Evolutionary conservation across 2,113 vertebrate species (phyloP).

Genomic region (Oreochromis niloticus): DNA sequence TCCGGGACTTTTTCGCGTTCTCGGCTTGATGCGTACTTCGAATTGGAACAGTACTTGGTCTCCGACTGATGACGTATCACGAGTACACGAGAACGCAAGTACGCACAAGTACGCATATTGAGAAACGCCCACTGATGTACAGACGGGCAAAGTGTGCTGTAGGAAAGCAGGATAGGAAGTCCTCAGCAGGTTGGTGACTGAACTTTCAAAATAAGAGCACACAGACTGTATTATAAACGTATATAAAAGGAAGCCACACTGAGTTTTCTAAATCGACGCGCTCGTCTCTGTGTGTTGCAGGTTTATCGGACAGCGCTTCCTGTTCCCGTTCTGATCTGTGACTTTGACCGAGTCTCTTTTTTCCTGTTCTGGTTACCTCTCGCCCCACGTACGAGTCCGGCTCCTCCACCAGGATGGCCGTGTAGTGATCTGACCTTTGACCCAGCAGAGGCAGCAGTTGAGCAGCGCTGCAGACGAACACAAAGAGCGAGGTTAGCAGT

Average conservation of each 20-base stretch:
- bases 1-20: too few relatives aligned
- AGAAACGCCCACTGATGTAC: neutral
- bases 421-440: conserved; percentile 50
- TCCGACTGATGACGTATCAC: too few relatives aligned
- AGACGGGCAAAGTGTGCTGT: neutral
- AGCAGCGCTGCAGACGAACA: conserved; percentile 13
- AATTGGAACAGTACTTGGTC: too few relatives aligned
- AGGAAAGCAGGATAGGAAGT: neutral
- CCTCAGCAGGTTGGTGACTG: neutral
- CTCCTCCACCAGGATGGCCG: conserved; percentile 48
- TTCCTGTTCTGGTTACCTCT: conserved; percentile 29
- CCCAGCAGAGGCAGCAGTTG: conserved; percentile 55
- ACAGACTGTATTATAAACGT: neutral
- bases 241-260: neutral
- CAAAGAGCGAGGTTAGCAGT: neutral
- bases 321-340: neutral
- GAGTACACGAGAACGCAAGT: too few relatives aligned
- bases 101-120: too few relatives aligned
- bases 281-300: neutral
- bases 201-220: neutral
- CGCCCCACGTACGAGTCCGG: conserved; percentile 43
- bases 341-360: neutral
- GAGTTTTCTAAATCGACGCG: neutral
- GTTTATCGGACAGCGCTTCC: neutral
- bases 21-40: too few relatives aligned